Evolutionary conservation across 2,888 invertebrate genomes (phyloP), one percentile per base, ranked within the genome.

Genomic region (Aporophyla lueneburgensis): DNA sequence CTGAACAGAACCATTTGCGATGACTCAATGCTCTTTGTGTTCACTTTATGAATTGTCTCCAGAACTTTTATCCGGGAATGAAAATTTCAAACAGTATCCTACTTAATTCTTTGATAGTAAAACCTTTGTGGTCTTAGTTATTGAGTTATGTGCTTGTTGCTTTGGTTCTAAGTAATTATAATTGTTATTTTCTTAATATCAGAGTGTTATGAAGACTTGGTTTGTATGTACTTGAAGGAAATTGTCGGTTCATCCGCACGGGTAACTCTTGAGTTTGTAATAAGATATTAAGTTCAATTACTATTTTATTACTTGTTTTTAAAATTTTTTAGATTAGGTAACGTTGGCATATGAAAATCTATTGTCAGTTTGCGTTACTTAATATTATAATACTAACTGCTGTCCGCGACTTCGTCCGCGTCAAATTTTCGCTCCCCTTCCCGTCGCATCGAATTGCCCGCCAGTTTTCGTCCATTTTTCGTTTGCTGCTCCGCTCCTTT

Each of bases 1-100:
- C 74, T 71, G 89, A 90, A 91, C 91, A 92, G 90, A 92, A 91
- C 90, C 90, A 83, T 87, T 88, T 77, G 86, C 88, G 84, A 88
- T 88, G 84, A 87, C 84, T 84, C 84, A 61, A 63, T 80, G 76
- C 79, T 81, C 91, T 91, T 90, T 91, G 91, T 90, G 74, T 4
- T 80, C 81, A 77, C 89, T 89, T 86, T 87, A 88, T 89, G 91
- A 91, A 91, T 89, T 86, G 91, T 89, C 88, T 83, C 71, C 71
- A 73, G 65, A 87, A 88, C 87, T 85, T 86, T 87, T 86, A 77
- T 85, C 65, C 61, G 69, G 68, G 76, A 83, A 87, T 85, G 84
- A 83, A 88, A 85, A 87, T 89, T 89, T 89, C 88, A 88, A 89
- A 86, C 83, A 76, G 81, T 85, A 74, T 76, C 77, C 81, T 70